phyloP scores from a whole-genome alignment of 2,888 invertebrate genomes.

The Tipula lateralis region DNA sequence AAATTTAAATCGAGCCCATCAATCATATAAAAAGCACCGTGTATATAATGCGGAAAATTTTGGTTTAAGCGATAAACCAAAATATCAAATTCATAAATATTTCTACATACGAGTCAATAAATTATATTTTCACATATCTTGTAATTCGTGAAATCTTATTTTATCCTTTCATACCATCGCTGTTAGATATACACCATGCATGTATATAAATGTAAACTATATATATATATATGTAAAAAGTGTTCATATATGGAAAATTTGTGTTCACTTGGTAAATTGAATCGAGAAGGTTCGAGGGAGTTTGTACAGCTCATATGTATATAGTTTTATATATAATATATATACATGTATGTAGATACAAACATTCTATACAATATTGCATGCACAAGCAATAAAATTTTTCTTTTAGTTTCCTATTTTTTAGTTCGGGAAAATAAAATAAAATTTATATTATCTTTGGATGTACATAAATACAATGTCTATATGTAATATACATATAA shows the following conservation, averaged over 20 bases:
- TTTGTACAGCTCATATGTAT: not conserved
- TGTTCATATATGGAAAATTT: not conserved
- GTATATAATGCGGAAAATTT: not conserved
- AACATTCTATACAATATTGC: conserved; percentile 6
- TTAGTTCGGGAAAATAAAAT: conserved; percentile 1
- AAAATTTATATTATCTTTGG: conserved; percentile 6
- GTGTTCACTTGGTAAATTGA: not conserved
- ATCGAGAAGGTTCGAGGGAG: conserved; percentile 15
- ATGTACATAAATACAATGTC: conserved; percentile 27
- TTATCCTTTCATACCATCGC: not conserved
- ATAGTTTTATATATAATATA: not conserved
- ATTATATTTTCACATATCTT: conserved; percentile 1
- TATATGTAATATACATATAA: not conserved
- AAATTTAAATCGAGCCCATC: not conserved
- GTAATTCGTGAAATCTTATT: not conserved
- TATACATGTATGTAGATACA: not conserved
- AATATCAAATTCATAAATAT: not conserved
- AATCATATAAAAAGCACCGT: not conserved
- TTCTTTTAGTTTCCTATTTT: conserved; percentile 12
- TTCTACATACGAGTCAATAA: not conserved
- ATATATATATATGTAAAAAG: not conserved
- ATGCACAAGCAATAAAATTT: conserved; percentile 12
- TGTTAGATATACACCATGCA: not conserved
- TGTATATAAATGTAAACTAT: not conserved
- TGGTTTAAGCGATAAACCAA: conserved; percentile 9